These are phyloP conservation scores for Podarcis siculus DNA, from an alignment of 2,797 vertebrate genomes.

Conservation along the genomic window DNA sequence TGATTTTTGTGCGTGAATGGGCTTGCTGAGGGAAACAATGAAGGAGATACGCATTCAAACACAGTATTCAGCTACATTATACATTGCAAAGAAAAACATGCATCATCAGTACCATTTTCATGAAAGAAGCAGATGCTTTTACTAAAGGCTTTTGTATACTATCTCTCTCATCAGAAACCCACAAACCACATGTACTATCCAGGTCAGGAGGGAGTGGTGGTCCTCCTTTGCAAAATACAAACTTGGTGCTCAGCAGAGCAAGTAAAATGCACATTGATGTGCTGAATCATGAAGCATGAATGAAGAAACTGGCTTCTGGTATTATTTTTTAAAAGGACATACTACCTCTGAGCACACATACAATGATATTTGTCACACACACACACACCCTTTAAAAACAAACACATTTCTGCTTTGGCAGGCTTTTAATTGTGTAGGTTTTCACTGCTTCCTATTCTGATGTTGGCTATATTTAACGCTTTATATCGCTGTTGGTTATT, in stretches of 20 bases:
- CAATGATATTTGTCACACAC: neutral
- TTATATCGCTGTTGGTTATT: neutral
- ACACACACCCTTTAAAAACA: neutral
- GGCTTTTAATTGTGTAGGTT: neutral
- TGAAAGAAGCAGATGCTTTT: constrained; percentile 21
- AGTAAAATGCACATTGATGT: neutral
- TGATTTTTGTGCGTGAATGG: neutral
- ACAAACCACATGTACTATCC: neutral
- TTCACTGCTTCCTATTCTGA: neutral
- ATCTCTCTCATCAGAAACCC: neutral
- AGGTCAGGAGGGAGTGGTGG: neutral
- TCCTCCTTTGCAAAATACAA: neutral
- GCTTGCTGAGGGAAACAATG: neutral
- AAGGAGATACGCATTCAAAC: neutral
- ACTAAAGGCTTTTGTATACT: neutral
- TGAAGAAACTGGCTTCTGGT: neutral
- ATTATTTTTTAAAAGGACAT: neutral
- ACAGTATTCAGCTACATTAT: neutral
- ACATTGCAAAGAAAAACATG: neutral
- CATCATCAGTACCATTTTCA: neutral
- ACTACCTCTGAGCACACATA: neutral
- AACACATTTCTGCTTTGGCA: neutral
- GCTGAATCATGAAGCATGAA: neutral
- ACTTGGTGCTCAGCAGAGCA: neutral
- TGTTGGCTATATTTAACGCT: neutral